Conservation (phyloP, 1,140 invertebrate genomes). For the Helicoverpa zea region DNA sequence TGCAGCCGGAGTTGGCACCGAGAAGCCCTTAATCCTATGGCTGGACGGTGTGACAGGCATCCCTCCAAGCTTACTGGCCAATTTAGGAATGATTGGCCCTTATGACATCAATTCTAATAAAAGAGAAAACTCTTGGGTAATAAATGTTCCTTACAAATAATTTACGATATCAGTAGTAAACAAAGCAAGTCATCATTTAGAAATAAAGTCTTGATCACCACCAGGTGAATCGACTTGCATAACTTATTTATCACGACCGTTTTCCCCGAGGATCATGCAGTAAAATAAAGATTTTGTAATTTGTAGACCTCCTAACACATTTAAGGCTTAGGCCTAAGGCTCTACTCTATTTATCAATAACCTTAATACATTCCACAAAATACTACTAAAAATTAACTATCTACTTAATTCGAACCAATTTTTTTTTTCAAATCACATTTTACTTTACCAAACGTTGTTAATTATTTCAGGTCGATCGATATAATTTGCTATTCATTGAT, state of each 20-base stretch:
- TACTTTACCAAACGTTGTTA: background rate
- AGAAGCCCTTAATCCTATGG: slow-evolving; percentile 70
- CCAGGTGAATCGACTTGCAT: too few relatives aligned
- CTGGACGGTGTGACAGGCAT: slow-evolving; percentile 72
- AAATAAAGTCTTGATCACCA: too few relatives aligned
- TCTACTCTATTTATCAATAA: too few relatives aligned
- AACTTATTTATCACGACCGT: too few relatives aligned
- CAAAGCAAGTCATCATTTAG: too few relatives aligned
- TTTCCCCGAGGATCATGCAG: too few relatives aligned
- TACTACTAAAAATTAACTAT: too few relatives aligned
- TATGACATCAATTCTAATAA: slow-evolving; percentile 70
- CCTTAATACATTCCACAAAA: too few relatives aligned
- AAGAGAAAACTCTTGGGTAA: slow-evolving; percentile 74
- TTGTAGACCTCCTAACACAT: too few relatives aligned
- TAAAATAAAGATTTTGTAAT: too few relatives aligned
- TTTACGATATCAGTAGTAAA: too few relatives aligned
- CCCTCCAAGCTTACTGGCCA: slow-evolving; percentile 72
- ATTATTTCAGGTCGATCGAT: slow-evolving; percentile 85
- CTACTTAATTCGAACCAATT: background rate
- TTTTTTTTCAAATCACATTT: slow-evolving; percentile 55
- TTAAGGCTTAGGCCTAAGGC: too few relatives aligned
- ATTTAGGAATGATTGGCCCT: slow-evolving; percentile 77
- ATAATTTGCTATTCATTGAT: slow-evolving; percentile 90
- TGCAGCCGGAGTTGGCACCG: background rate
- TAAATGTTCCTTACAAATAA: slow-evolving; percentile 7